Evolutionary conservation across 2,113 vertebrate species (phyloP).

Genomic region (Channa argus): DNA sequence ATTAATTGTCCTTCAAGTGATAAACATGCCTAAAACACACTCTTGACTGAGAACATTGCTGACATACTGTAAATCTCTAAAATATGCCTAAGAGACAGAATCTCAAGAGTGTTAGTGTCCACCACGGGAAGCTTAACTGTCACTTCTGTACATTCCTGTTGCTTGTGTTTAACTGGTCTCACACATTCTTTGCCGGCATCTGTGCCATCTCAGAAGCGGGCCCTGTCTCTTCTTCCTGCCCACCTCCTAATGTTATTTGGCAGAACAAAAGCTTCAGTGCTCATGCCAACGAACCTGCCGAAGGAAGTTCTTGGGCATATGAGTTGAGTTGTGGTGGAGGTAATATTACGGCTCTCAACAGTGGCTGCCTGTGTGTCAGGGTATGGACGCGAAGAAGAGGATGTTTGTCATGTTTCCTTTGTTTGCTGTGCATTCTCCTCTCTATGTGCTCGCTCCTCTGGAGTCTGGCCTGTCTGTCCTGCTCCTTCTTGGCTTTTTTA

Average conservation of each 20-base stretch:
- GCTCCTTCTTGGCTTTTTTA: conserved; percentile 72
- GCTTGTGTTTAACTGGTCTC: conserved; percentile 67
- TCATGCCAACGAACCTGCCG: conserved; percentile 66
- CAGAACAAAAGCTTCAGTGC: conserved; percentile 73
- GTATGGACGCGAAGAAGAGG: conserved; percentile 66
- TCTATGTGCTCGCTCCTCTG: conserved; percentile 67
- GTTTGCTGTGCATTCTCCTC: conserved; percentile 73
- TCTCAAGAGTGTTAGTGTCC: conserved; percentile 64
- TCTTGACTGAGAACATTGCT: conserved; percentile 40
- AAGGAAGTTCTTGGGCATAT: conserved; percentile 70
- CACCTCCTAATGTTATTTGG: conserved; percentile 78
- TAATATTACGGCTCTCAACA: conserved; percentile 71
- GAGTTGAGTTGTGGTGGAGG: conserved; percentile 73
- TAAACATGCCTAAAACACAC: conserved; percentile 34
- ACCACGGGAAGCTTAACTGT: conserved; percentile 50
- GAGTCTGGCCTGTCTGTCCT: conserved; percentile 77
- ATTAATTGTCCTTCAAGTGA: conserved; percentile 37
- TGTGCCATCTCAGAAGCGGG: conserved; percentile 69
- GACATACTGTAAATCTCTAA: conserved; percentile 47
- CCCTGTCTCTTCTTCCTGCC: conserved; percentile 75
- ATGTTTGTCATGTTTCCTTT: conserved; percentile 80
- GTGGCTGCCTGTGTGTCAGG: conserved; percentile 73
- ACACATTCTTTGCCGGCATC: conserved; percentile 58
- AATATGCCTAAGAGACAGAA: conserved; percentile 51
- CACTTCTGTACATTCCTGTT: conserved; percentile 59